Percentiles rank a stretch among this genome's conserved stretches.
Conservation (phyloP, 2,888 invertebrate species). For the Germaria angustata region DNA sequence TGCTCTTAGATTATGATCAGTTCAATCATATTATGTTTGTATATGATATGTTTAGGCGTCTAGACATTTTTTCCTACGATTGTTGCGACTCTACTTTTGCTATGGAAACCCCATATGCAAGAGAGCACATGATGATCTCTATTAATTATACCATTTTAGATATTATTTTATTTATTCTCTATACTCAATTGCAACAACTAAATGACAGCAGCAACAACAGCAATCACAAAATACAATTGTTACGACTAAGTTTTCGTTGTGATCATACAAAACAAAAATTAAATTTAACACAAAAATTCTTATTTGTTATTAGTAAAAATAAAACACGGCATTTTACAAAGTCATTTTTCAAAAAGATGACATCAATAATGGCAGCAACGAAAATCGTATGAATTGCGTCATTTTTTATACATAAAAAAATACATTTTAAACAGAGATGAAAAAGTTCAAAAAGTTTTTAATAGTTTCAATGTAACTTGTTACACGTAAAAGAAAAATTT, state of each 20-base stretch:
- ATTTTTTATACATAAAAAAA: slow-evolving; percentile 45
- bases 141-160: slow-evolving; percentile 25
- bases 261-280: slow-evolving; percentile 10
- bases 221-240: neutral
- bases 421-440: slow-evolving; percentile 6
- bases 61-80: no score
- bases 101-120: neutral
- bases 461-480: neutral
- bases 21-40: no score
- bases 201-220: neutral
- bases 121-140: neutral
- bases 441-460: neutral
- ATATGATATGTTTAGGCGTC: no score
- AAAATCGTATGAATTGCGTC: slow-evolving; percentile 55
- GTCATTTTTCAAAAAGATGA: slow-evolving; percentile 38
- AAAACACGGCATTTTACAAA: slow-evolving; percentile 51
- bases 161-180: neutral
- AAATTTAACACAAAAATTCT: neutral
- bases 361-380: slow-evolving; percentile 47
- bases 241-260: slow-evolving; percentile 43
- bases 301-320: slow-evolving; percentile 33
- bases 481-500: neutral
- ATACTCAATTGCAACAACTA: slow-evolving; percentile 14
- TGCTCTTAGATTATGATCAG: no score
- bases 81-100: no score